These are phyloP conservation scores for Catonia carolina DNA, from an alignment of 2,888 invertebrate genomes.

Conservation along the genomic window DNA sequence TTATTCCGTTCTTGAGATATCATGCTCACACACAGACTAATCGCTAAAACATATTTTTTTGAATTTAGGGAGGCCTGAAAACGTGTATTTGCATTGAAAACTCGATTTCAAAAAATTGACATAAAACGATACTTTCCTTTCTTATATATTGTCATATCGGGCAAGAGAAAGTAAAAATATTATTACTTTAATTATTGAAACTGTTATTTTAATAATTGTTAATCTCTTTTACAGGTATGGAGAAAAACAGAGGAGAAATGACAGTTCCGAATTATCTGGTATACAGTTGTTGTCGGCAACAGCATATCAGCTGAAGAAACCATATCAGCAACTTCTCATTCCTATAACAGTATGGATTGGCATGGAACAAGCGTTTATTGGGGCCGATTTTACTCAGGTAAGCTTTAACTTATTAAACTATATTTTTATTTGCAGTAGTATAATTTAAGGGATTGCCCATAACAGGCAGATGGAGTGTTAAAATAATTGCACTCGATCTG, in stretches of 20 bases:
- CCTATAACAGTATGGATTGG: slow-evolving; percentile 96
- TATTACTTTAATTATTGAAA: background rate
- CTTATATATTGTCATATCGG: no score
- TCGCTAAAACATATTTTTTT: no score
- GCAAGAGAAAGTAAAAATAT: no score
- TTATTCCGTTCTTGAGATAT: no score
- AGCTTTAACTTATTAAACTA: slow-evolving; percentile 24
- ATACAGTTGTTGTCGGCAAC: slow-evolving; percentile 81
- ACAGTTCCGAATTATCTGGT: slow-evolving; percentile 68
- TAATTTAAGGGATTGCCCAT: no score
- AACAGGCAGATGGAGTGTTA: no score
- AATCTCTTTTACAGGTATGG: slow-evolving; percentile 57
- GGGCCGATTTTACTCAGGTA: slow-evolving; percentile 83
- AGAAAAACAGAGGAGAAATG: slow-evolving; percentile 69
- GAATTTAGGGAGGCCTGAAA: no score
- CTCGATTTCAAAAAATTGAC: no score
- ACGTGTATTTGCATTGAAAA: no score
- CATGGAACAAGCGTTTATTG: slow-evolving; percentile 95
- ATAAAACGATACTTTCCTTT: no score
- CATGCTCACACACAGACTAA: no score
- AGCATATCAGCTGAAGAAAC: slow-evolving; percentile 81
- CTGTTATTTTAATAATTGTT: background rate
- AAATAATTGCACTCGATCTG: no score
- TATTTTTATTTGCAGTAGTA: background rate
- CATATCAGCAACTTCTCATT: slow-evolving; percentile 85